Evolutionary conservation across 1,140 invertebrate species (phyloP).

Genomic region (Dendrolimus punctatus): DNA sequence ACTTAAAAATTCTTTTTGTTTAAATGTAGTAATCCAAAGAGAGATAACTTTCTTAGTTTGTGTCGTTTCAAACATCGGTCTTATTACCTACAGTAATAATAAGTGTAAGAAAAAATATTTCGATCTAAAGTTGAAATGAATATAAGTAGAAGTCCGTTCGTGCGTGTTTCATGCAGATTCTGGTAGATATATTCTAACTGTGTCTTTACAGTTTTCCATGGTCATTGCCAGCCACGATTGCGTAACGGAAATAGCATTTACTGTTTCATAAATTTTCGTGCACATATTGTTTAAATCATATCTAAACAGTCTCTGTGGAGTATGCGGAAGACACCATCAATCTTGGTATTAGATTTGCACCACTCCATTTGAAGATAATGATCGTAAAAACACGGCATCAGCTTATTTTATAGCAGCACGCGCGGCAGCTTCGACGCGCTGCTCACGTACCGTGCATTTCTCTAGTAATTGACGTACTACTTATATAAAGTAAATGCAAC

Average conservation of each 20-base stretch:
- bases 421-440: slow-evolving; percentile 9
- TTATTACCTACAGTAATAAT: background rate
- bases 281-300: slow-evolving; percentile 13
- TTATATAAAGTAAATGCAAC: too few relatives aligned
- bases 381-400: slow-evolving; percentile 27
- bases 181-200: slow-evolving; percentile 5
- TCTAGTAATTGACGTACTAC: too few relatives aligned
- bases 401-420: too few relatives aligned
- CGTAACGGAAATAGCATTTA: slow-evolving; percentile 41
- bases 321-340: slow-evolving; percentile 46
- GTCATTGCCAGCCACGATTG: slow-evolving; percentile 24
- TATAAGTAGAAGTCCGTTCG: background rate
- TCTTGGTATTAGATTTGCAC: slow-evolving; percentile 39
- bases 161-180: background rate
- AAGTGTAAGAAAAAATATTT: background rate
- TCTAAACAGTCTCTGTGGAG: slow-evolving; percentile 9
- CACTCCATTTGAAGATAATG: slow-evolving; percentile 28
- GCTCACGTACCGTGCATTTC: slow-evolving; percentile 22
- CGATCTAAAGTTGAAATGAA: background rate
- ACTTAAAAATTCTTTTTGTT: too few relatives aligned
- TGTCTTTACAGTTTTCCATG: slow-evolving; percentile 19
- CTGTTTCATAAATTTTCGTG: slow-evolving; percentile 35
- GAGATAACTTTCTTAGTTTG: too few relatives aligned
- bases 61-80: too few relatives aligned
- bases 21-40: too few relatives aligned